Percentiles rank a stretch among this genome's conserved stretches.
Conservation (phyloP, 1,140 invertebrate genomes). For the Platyura marginata region DNA sequence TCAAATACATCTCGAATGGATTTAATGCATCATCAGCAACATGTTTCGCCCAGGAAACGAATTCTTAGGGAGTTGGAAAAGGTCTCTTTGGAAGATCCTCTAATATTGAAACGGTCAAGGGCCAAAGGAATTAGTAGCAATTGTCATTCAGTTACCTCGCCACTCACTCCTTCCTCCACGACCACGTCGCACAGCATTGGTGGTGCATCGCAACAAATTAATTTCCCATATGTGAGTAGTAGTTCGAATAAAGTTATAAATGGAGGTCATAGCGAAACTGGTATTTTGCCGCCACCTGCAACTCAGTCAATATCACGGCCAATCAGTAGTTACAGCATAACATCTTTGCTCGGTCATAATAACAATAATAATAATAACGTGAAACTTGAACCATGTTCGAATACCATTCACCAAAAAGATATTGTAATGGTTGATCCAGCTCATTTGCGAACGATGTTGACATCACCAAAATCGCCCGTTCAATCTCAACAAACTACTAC, state of each 20-base stretch:
- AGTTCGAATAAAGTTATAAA: not conserved
- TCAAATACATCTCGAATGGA: constrained; percentile 4
- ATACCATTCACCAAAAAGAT: not conserved
- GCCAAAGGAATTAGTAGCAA: constrained; percentile 13
- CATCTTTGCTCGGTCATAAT: constrained; percentile 44
- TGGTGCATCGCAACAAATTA: not conserved
- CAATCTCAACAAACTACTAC: constrained; percentile 1
- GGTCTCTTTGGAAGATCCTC: constrained; percentile 38
- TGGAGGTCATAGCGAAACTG: constrained; percentile 4
- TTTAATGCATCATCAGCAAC: constrained; percentile 19
- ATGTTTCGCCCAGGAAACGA: constrained; percentile 51
- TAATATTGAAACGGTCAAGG: constrained; percentile 26
- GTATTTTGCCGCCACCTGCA: constrained; percentile 5
- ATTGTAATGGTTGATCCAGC: too few relatives aligned
- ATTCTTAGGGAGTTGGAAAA: constrained; percentile 53
- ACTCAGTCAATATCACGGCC: constrained; percentile 9
- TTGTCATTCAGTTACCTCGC: constrained; percentile 4
- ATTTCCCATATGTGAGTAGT: not conserved
- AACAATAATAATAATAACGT: constrained; percentile 13
- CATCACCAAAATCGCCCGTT: not conserved
- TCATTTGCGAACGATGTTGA: too few relatives aligned
- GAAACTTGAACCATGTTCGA: not conserved
- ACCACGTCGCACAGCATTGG: not conserved
- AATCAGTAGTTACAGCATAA: constrained; percentile 54
- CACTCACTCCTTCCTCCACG: not conserved